Base-by-base conservation (phyloP, 1,140 invertebrate genomes). In the Pomacea maculata region DNA sequence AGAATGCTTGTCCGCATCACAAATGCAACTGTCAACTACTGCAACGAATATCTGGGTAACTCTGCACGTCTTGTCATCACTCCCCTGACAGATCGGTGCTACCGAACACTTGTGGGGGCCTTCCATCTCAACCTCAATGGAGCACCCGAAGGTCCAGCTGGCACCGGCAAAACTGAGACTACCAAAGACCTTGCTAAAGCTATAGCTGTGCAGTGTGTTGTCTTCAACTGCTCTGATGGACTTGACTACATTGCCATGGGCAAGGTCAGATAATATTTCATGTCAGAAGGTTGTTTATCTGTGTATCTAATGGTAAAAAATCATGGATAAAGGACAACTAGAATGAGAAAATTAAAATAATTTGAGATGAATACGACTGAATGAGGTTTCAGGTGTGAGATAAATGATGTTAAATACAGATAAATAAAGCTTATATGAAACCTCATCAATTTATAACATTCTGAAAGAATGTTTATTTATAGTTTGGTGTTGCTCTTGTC, bases 191-290 rank as follows among this genome's bases (percentile, higher is more conserved):
- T 92, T 64, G 92, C 92, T 72, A 92, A 92, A 84, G 92, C 92
- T 55, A 68, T 92, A 17, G 92, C 91, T 80, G 91, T 92, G 45
- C 92, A 92, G 86, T 92, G 92, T 88, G 89, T 92, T 8, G 92
- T 92, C 21, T 92, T 92, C 85, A 92, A 92, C 86, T 92, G 91
- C 78, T 92, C 92, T 34, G 92, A 92, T 86, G 91, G 91, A 81
- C 82, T 92, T 55, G 91, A 92, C 83, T 92, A 92, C 82, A 89
- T 92, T 80, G 91, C 91, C 77, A 92, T 92, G 92, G 91, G 92
- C 61, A 92, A 92, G 86, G 90, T 92, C 74, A 73, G 83, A 73
- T 5, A 75, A 73, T 67, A 19, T 64, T 61, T n/a, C 15, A 10
- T 14, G 74, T 14, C 21, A 8, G 9, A 54, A 73, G 12, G 11